Evolutionary conservation across 2,797 vertebrate species (phyloP), one percentile per base, ranked within the genome.

Genomic region (Hippocampus kuda): DNA sequence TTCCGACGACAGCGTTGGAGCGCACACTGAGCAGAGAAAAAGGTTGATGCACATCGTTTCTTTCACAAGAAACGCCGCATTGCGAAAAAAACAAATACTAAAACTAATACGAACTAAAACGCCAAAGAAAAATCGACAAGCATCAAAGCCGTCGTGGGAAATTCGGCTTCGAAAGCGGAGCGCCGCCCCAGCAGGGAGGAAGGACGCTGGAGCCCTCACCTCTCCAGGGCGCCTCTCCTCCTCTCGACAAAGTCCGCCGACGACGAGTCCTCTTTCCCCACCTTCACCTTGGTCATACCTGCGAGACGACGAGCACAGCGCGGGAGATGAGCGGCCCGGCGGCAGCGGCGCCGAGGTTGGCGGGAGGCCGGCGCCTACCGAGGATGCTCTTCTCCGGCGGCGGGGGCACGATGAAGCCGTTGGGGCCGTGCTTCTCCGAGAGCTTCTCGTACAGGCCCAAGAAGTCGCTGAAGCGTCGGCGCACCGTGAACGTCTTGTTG

Each of bases 271-370:
- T 99, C 97, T 79, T 99, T 99, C 34, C 97, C 97, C 74, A 99
- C 97, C 87, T 99, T 99, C 75, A 99, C 88, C 90, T 99, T 99
- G 49, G 97, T 99, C 97, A 99, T 99, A 75, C 97, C 97, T 99
- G 83, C 56, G 15, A 48, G 3, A 10, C 38, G 9, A 8, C 10
- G 12, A 54, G 5, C 20, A n/a, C 4, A 8, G 5, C 5, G 71
- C 20, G 0, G 10, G 24, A 5, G 12, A 5, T 10, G 53, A 7
- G 41, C 30, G 1, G 46, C 63, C 41, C 12, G 16, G 4, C 38
- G 38, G 26, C 61, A 3, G 1, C 30, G 30, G 27, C 48, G 22
- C 57, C 66, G 42, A n/a, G 53, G 7, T n/a, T 5, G 10, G 12
- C 4, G n/a, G 12, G 26, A 4, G 2, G n/a, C 3, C 15, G 57